Percentiles rank a stretch among this genome's conserved stretches.
phyloP scores from a whole-genome alignment of 2,113 vertebrate genomes.

The Gymnorhina tibicen region DNA sequence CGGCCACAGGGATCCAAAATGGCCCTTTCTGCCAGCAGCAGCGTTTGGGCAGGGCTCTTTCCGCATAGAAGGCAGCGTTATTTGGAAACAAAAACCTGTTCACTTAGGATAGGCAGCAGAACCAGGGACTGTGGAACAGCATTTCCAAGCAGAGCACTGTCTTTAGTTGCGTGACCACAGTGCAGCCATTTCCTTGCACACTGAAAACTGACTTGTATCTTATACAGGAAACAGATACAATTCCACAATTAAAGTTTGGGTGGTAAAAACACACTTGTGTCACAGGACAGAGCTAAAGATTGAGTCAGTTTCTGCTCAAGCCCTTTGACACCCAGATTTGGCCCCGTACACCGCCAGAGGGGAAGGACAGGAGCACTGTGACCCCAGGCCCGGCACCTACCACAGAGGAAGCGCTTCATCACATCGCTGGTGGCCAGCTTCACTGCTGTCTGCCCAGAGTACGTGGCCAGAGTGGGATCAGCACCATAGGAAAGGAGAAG shows the following conservation, averaged over 20 bases:
- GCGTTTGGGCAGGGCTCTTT: not conserved
- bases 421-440: conserved; percentile 89
- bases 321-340: not conserved
- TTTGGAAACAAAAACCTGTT: not conserved
- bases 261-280: not conserved
- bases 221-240: not conserved
- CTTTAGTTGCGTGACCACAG: not conserved
- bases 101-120: not conserved
- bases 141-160: not conserved
- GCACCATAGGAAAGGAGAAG: conserved; percentile 94
- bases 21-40: not conserved
- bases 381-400: conserved; percentile 62
- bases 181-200: not conserved
- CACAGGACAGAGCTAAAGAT: not conserved
- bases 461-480: conserved; percentile 94
- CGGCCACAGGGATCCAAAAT: rapidly evolving
- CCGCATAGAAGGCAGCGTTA: not conserved
- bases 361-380: not conserved
- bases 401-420: conserved; percentile 92
- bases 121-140: not conserved
- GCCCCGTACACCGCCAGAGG: not conserved
- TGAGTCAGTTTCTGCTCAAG: not conserved
- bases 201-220: not conserved
- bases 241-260: not conserved
- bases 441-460: conserved; percentile 94